A percentile compares a stretch with the other conserved stretches of the same genome.
Evolutionary conservation across 2,113 vertebrate genomes (phyloP).

Genomic region (Callospermophilus lateralis): DNA sequence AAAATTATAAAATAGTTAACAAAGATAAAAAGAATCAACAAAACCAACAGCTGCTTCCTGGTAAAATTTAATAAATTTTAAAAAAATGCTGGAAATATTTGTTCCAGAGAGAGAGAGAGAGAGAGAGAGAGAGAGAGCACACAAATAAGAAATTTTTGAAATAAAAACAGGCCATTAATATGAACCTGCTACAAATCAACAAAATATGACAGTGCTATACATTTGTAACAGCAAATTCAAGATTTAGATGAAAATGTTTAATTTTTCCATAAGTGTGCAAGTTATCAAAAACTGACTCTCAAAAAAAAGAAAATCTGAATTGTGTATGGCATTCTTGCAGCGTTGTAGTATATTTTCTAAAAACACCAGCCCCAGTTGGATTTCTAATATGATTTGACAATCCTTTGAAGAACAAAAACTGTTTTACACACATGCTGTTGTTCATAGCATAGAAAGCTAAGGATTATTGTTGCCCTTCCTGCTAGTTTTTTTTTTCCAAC

Average conservation of each 20-base stretch:
- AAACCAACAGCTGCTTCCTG: neutral
- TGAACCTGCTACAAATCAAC: neutral
- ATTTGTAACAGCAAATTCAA: neutral
- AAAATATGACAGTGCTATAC: neutral
- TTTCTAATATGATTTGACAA: neutral
- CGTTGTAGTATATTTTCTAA: neutral
- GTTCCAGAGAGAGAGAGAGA: too few relatives aligned
- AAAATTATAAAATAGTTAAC: neutral
- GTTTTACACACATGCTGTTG: neutral
- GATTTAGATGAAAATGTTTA: neutral
- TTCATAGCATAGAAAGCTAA: neutral
- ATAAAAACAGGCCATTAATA: neutral
- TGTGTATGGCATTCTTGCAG: neutral
- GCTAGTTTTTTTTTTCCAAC: neutral
- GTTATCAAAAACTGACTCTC: neutral
- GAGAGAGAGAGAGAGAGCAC: too few relatives aligned
- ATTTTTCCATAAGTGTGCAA: neutral
- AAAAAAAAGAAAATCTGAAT: neutral
- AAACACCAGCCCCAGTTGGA: neutral
- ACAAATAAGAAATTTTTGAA: neutral
- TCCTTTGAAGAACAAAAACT: neutral
- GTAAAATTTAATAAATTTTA: neutral
- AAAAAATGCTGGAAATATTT: neutral
- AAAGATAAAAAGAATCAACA: neutral
- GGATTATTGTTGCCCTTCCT: neutral